A percentile compares a stretch with the other conserved stretches of the same genome.
These are phyloP conservation scores for Agrochola macilenta DNA, from an alignment of 2,888 invertebrate species.

Conservation along the genomic window DNA sequence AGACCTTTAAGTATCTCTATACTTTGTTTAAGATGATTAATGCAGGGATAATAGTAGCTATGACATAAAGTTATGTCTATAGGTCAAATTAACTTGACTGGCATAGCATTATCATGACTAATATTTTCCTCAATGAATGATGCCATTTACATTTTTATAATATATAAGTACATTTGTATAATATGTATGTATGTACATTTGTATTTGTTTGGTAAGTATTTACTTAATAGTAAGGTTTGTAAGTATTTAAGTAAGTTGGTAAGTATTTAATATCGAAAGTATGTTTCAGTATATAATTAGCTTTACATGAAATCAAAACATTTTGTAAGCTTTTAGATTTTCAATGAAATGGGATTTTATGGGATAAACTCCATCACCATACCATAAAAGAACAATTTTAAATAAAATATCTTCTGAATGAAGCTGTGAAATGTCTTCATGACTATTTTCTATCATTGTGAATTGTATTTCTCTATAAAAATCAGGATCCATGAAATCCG, in stretches of 20 bases:
- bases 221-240: neutral
- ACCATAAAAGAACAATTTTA: neutral
- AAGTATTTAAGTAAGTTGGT: neutral
- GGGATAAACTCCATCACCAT: neutral
- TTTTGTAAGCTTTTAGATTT: neutral
- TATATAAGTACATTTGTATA: no score
- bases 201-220: neutral
- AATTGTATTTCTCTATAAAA: neutral
- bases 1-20: no score
- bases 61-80: neutral
- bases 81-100: neutral
- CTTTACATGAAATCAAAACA: neutral
- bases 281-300: neutral
- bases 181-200: no score
- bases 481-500: no score
- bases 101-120: neutral
- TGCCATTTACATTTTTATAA: neutral
- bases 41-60: neutral
- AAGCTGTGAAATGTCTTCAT: neutral
- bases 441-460: neutral
- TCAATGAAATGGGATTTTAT: neutral
- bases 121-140: constrained; percentile 41
- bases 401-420: neutral
- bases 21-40: no score
- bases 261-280: neutral